Percentiles rank a stretch among this genome's conserved stretches.
phyloP scores from a whole-genome alignment of 2,888 invertebrate species.

The Teleogryllus oceanicus region DNA sequence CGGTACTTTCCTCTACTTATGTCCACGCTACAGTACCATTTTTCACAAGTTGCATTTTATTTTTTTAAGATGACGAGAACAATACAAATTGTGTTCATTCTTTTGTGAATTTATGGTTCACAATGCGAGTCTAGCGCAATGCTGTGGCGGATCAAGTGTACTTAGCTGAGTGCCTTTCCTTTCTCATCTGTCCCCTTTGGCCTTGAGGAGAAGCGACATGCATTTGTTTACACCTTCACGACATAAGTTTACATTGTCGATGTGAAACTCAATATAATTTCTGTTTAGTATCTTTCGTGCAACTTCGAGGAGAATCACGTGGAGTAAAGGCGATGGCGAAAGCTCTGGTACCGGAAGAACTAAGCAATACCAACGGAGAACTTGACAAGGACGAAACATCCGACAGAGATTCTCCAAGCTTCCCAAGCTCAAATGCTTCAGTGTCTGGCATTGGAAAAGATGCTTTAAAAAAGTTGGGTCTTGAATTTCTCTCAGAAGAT shows the following conservation, averaged over 20 bases:
- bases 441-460: not conserved
- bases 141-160: no score
- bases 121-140: no score
- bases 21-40: no score
- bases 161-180: no score
- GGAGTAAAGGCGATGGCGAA: not conserved
- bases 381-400: not conserved
- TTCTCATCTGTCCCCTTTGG: no score
- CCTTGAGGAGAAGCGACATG: not conserved
- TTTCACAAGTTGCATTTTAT: no score
- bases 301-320: not conserved
- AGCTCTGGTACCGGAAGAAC: not conserved
- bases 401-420: not conserved
- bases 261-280: not conserved
- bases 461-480: not conserved
- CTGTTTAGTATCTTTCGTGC: not conserved
- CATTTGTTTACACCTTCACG: not conserved
- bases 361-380: not conserved
- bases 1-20: no score
- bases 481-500: constrained; percentile 7
- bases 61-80: no score
- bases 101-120: no score
- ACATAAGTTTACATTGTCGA: constrained; percentile 10
- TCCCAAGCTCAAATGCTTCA: not conserved
- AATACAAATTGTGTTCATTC: no score